Base-by-base conservation (phyloP, 1,140 invertebrate genomes). In the Cyphomyrmex costatus region DNA sequence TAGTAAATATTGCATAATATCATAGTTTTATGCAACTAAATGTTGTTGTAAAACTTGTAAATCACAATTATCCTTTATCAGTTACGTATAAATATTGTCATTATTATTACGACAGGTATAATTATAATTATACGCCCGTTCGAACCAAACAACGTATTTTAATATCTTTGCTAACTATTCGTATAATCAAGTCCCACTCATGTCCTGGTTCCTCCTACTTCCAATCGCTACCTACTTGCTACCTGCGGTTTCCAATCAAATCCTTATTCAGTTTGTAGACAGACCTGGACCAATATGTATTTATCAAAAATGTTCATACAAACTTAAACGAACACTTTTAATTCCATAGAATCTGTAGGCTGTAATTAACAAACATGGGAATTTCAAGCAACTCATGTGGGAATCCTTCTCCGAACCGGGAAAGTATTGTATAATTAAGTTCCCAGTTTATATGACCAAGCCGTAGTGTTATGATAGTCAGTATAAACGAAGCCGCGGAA, bases 191-290 rank as follows among this genome's bases (percentile, higher is more conserved):
- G 19, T 36, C 24, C 42, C 53, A 33, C 10, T 3, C 16, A 53
- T 24, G 27, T 83, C 60, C 74, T 89, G n/a, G 21, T 80, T 42
- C 65, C 76, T 90, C 86, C 87, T 90, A 85, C 85, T 61, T 84
- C 16, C 51, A 42, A 42, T 42, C 36, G n/a, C n/a, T n/a, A 46
- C 42, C 24, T 78, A 60, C 60, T 36, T 76, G 14, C 21, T 56
- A 56, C 60, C 71, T 76, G 49, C 49, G n/a, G n/a, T 61, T 66
- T 36, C 7, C 8, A 49, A 5, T 78, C 30, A 8, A 56, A 58
- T 85, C 51, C 33, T 86, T 60, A 30, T 10, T 7, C 60, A 91
- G 82, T 88, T 83, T 51, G 4, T 36, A 8, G 24, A 16, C 21
- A 66, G 74, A 65, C 85, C 53, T 51, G 42, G 33, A 58, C 36